Conservation (phyloP, 1,140 invertebrate species). For the Telenomus remus region DNA sequence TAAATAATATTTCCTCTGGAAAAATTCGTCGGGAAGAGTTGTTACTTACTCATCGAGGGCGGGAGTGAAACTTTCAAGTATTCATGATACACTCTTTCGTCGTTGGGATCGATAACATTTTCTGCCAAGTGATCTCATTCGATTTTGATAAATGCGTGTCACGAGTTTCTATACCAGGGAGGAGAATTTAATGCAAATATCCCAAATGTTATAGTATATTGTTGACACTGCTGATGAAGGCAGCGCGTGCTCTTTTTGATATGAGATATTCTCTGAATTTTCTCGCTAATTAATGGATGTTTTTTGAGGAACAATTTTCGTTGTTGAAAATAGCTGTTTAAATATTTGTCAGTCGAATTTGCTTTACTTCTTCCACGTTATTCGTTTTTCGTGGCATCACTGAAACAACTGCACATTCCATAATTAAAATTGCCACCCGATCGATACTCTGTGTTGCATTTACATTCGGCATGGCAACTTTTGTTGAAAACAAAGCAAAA, state of each 20-base stretch:
- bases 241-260: no score
- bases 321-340: not conserved
- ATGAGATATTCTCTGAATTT: conserved; percentile 1
- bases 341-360: conserved; percentile 6
- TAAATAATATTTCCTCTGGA: not conserved
- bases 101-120: conserved; percentile 1
- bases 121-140: conserved; percentile 3
- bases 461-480: not conserved
- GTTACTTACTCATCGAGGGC: no score
- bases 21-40: not conserved
- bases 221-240: no score
- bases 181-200: not conserved
- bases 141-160: not conserved
- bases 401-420: not conserved
- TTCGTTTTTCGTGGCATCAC: not conserved
- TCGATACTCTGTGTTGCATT: conserved; percentile 4
- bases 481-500: conserved; percentile 11
- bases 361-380: not conserved
- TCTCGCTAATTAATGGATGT: conserved; percentile 19
- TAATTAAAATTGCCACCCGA: not conserved
- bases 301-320: not conserved
- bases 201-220: no score
- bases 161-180: not conserved
- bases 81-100: no score
- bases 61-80: no score